phyloP scores from a whole-genome alignment of 2,888 invertebrate species.

The Ditula angustiorana region DNA sequence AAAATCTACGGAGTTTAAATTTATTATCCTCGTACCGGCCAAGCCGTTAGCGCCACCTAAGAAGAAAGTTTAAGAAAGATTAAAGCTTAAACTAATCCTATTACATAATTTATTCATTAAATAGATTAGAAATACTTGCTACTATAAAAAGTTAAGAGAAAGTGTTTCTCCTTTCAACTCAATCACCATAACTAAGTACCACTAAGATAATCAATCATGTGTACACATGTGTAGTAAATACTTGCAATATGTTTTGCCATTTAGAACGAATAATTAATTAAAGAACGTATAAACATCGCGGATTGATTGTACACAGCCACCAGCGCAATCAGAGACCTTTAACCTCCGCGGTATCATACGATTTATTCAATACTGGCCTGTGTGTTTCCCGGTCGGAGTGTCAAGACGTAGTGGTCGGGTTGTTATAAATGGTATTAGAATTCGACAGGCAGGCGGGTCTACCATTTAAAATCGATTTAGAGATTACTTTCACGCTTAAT shows the following conservation, averaged over 20 bases:
- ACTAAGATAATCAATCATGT: conserved; percentile 40
- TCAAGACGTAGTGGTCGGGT: conserved; percentile 8
- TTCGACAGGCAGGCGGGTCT: conserved; percentile 31
- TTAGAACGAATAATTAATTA: conserved; percentile 43
- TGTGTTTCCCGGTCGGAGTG: background rate
- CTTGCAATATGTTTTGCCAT: conserved; percentile 38
- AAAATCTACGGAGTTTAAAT: too few species aligned
- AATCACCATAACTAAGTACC: conserved; percentile 31
- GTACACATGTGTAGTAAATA: conserved; percentile 33
- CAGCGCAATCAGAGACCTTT: conserved; percentile 14
- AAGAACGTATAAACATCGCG: conserved; percentile 36
- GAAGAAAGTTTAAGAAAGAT: conserved; percentile 24
- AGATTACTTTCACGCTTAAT: conserved; percentile 43
- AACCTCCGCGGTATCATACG: conserved; percentile 1
- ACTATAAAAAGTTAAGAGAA: conserved; percentile 38
- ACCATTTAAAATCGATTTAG: conserved; percentile 42
- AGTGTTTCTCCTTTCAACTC: conserved; percentile 42
- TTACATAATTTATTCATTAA: conserved; percentile 35
- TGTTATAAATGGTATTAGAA: conserved; percentile 25
- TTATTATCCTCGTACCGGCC: background rate
- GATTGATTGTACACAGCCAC: conserved; percentile 36
- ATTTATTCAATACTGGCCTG: background rate
- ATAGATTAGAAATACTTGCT: conserved; percentile 28
- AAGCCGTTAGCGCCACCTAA: background rate
- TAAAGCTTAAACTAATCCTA: conserved; percentile 30